These are phyloP conservation scores for Ciconia nigra DNA, from an alignment of 2,797 vertebrate species.

Conservation along the genomic window DNA sequence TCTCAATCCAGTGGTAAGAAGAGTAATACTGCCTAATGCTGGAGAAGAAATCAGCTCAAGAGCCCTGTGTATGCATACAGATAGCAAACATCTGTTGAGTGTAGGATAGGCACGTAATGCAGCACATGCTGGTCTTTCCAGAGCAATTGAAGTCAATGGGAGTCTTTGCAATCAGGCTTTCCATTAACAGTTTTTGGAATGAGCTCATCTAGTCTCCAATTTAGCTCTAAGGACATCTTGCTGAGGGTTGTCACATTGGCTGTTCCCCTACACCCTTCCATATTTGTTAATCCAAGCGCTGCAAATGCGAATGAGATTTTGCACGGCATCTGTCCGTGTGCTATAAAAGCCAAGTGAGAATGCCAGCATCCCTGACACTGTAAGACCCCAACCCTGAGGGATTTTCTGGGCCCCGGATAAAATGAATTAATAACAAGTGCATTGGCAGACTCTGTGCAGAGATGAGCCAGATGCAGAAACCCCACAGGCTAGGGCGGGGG, in stretches of 20 bases:
- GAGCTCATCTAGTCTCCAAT: constrained; percentile 39
- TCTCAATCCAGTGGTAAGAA: neutral
- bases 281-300: constrained; percentile 31
- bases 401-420: neutral
- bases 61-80: neutral
- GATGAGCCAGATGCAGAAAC: neutral
- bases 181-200: constrained; percentile 47
- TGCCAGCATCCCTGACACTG: neutral
- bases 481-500: neutral
- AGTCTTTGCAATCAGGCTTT: constrained; percentile 30
- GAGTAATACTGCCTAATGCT: neutral
- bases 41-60: neutral
- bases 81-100: neutral
- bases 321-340: neutral
- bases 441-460: neutral
- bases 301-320: neutral
- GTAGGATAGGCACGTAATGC: neutral
- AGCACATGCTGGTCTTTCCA: neutral
- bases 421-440: neutral
- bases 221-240: constrained; percentile 39
- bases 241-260: neutral
- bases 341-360: neutral
- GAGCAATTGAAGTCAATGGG: neutral
- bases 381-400: neutral
- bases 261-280: constrained; percentile 28